Conservation (phyloP, 1,140 invertebrate genomes). For the Apis dorsata region DNA sequence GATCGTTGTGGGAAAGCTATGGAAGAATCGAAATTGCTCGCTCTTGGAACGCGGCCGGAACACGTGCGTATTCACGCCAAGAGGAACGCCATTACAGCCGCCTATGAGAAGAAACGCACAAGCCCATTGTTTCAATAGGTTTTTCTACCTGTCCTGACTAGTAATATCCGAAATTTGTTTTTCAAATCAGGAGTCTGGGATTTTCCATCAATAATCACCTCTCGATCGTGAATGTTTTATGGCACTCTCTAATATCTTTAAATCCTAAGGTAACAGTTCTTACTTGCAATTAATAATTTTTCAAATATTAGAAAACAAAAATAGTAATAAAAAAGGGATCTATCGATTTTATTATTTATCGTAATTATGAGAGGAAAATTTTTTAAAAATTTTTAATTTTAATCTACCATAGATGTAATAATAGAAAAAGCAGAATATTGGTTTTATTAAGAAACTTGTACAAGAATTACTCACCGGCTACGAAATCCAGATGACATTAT, state of each 20-base stretch:
- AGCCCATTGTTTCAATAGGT: slow-evolving; percentile 25
- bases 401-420: background rate
- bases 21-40: slow-evolving; percentile 13
- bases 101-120: slow-evolving; percentile 2
- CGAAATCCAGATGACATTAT: slow-evolving; percentile 44
- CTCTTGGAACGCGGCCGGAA: slow-evolving; percentile 24
- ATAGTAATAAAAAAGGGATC: background rate
- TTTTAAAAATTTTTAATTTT: background rate
- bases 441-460: background rate
- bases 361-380: background rate
- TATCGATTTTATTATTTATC: background rate
- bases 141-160: slow-evolving; percentile 35
- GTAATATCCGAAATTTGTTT: slow-evolving; percentile 32
- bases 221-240: slow-evolving; percentile 14
- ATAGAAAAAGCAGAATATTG: background rate
- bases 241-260: background rate
- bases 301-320: background rate
- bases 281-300: background rate
- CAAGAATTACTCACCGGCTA: slow-evolving; percentile 43
- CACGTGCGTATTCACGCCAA: slow-evolving; percentile 33
- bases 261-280: background rate
- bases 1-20: slow-evolving; percentile 2
- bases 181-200: slow-evolving; percentile 27
- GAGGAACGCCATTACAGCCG: slow-evolving; percentile 33
- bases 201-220: background rate